Percentiles rank a stretch among this genome's conserved stretches.
Evolutionary conservation across 37 sponge, comb jelly and placozoan species (phyloP).

Genomic region (Beroe forskalii): DNA sequence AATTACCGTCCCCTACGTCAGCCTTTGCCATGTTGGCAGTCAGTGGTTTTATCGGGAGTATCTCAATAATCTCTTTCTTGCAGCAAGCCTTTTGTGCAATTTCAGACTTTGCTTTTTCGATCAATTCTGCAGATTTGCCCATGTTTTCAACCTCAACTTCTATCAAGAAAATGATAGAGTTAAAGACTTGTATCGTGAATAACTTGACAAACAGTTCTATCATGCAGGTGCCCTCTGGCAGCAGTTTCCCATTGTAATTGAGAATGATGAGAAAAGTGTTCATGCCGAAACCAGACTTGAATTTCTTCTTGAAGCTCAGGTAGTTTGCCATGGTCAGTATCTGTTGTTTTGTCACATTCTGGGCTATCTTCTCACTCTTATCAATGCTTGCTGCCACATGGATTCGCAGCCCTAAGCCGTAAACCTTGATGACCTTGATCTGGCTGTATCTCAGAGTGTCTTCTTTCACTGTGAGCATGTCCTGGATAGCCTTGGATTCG

Average conservation of each 20-base stretch:
- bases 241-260: not conserved
- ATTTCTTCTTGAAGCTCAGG: constrained; percentile 55
- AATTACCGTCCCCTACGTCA: not conserved
- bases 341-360: not conserved
- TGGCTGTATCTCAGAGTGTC: not conserved
- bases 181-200: not conserved
- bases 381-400: constrained; percentile 20
- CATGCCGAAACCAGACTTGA: constrained; percentile 62
- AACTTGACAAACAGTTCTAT: not conserved
- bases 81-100: constrained; percentile 18
- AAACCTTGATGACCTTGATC: constrained; percentile 34
- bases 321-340: constrained; percentile 44
- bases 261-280: constrained; percentile 19
- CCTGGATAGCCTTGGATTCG: not conserved
- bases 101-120: not conserved
- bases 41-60: not conserved
- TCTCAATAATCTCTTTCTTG: not conserved
- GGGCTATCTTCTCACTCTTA: constrained; percentile 27
- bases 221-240: not conserved
- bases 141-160: not conserved
- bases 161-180: constrained; percentile 11
- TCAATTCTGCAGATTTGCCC: not conserved
- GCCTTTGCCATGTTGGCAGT: not conserved
- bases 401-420: constrained; percentile 24
- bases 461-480: constrained; percentile 50